A percentile compares a stretch with the other conserved stretches of the same genome.
Evolutionary conservation across 2,113 vertebrate genomes (phyloP).

Genomic region (Nothobranchius kuhntae): DNA sequence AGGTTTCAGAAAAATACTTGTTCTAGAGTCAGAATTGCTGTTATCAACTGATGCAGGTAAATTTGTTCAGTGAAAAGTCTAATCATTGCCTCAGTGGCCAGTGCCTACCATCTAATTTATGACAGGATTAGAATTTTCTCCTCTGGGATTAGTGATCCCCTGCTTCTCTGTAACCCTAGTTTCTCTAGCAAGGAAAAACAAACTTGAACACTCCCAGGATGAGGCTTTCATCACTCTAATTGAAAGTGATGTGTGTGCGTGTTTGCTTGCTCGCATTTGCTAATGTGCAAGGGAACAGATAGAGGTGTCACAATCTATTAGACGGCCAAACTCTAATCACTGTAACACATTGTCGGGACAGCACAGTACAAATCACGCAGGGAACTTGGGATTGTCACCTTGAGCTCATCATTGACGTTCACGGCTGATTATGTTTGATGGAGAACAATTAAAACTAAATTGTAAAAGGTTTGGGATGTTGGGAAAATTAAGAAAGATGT

Average conservation of each 20-base stretch:
- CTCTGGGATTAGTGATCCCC: not conserved
- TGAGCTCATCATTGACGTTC: slow-evolving; percentile 48
- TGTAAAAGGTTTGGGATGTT: not conserved
- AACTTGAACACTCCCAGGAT: slow-evolving; percentile 5
- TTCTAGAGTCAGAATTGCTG: not conserved
- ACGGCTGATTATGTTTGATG: slow-evolving; percentile 48
- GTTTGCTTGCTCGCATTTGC: slow-evolving; percentile 5
- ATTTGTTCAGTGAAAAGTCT: not conserved
- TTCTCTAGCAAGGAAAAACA: not conserved
- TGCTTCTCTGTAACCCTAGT: not conserved
- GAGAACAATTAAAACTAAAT: slow-evolving; percentile 33
- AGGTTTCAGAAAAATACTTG: not conserved
- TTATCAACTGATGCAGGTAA: not conserved
- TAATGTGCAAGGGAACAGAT: slow-evolving; percentile 24
- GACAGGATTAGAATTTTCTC: slow-evolving; percentile 13
- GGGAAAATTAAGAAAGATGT: slow-evolving; percentile 5
- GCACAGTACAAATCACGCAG: slow-evolving; percentile 39
- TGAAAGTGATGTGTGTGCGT: slow-evolving; percentile 36
- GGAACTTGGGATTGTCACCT: slow-evolving; percentile 41
- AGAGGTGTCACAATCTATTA: slow-evolving; percentile 47
- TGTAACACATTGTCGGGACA: slow-evolving; percentile 31
- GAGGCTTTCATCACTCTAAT: slow-evolving; percentile 49
- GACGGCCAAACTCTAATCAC: slow-evolving; percentile 43
- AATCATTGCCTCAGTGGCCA: not conserved
- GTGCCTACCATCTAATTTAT: slow-evolving; percentile 2